Conservation (phyloP, 2,797 vertebrate species). For the Cossypha polioptera region DNA sequence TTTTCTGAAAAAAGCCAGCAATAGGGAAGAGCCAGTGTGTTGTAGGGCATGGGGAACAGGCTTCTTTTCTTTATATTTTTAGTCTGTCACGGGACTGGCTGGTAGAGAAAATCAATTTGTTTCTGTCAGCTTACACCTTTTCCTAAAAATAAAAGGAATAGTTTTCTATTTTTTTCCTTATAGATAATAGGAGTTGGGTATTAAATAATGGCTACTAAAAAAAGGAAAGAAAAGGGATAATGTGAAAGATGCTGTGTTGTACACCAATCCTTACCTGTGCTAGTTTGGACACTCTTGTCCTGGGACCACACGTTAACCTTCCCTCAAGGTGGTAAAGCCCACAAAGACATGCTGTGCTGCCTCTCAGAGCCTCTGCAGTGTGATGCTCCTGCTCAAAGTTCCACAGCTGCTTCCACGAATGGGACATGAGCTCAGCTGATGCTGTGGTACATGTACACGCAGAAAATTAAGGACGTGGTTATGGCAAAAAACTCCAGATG, state of each 20-base stretch:
- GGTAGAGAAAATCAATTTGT: neutral
- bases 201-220: neutral
- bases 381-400: neutral
- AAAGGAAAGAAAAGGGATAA: neutral
- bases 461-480: neutral
- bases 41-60: neutral
- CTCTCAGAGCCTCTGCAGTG: neutral
- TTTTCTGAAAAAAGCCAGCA: neutral
- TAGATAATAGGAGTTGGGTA: neutral
- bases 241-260: neutral
- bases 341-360: accelerated
- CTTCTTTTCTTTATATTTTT: neutral
- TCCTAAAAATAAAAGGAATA: neutral
- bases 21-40: neutral
- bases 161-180: neutral
- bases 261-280: neutral
- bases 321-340: neutral
- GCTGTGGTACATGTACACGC: accelerated
- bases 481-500: neutral
- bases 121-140: neutral
- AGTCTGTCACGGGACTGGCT: accelerated
- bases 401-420: accelerated
- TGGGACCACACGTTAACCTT: neutral
- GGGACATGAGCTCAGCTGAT: neutral
- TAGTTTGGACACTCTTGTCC: neutral